Percentiles rank a stretch among this genome's conserved stretches.
phyloP scores from a whole-genome alignment of 2,888 invertebrate genomes.

The Amblyjoppa proteus region DNA sequence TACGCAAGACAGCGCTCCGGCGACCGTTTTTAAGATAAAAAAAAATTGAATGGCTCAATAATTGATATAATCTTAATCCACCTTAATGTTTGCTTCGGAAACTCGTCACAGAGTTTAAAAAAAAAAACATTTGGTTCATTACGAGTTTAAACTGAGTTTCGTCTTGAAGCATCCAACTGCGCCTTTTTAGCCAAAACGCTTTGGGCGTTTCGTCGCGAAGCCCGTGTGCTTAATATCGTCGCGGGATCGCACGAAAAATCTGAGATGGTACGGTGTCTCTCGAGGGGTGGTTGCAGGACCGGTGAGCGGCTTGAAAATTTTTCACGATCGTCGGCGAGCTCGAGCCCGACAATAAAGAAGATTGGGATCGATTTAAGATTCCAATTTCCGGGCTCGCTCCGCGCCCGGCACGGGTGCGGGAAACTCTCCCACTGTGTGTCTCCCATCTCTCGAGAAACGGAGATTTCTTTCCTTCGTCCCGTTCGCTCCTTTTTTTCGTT shows the following conservation, averaged over 20 bases:
- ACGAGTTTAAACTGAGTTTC: background rate
- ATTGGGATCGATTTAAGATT: slow-evolving; percentile 83
- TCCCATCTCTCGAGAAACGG: slow-evolving; percentile 18
- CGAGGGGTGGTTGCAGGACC: background rate
- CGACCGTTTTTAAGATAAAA: no score
- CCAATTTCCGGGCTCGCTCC: slow-evolving; percentile 78
- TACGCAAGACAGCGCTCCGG: no score
- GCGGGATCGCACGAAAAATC: slow-evolving; percentile 16
- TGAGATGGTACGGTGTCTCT: background rate
- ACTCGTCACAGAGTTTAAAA: no score
- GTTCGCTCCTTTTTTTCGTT: slow-evolving; percentile 21
- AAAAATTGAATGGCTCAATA: no score
- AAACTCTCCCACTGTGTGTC: slow-evolving; percentile 19
- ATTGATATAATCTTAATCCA: no score
- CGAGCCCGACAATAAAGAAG: slow-evolving; percentile 75
- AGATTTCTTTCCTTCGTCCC: background rate
- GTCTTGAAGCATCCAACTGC: background rate
- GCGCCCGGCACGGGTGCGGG: slow-evolving; percentile 28
- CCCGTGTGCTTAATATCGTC: slow-evolving; percentile 1
- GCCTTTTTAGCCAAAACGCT: background rate
- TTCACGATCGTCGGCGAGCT: slow-evolving; percentile 54
- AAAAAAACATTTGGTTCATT: no score
- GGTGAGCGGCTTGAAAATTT: slow-evolving; percentile 47
- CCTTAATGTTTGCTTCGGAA: no score
- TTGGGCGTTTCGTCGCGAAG: background rate